Conservation (phyloP, 2,113 vertebrate species). For the Trogon melanurus region DNA sequence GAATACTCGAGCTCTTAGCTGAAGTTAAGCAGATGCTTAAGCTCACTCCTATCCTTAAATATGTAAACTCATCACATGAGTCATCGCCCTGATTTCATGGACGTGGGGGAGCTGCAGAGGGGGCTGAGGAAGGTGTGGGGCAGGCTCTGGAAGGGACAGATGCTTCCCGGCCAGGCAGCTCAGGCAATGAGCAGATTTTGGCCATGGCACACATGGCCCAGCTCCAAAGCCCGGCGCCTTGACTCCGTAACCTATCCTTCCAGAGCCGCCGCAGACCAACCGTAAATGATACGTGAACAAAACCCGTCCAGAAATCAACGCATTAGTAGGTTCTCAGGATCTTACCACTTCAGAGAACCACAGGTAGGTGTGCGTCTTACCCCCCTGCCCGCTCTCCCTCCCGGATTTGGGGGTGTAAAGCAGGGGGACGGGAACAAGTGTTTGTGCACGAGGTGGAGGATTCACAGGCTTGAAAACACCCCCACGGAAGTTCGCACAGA, state of each 20-base stretch:
- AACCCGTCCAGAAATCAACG: neutral
- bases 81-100: fast-evolving
- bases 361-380: fast-evolving
- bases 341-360: fast-evolving
- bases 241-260: neutral
- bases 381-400: neutral
- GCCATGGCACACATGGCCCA: fast-evolving
- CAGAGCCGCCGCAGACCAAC: fast-evolving
- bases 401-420: neutral
- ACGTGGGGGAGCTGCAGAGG: fast-evolving
- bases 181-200: neutral
- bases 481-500: fast-evolving
- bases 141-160: neutral
- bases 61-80: fast-evolving
- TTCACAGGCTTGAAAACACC: neutral
- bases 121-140: neutral
- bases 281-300: fast-evolving
- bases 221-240: neutral
- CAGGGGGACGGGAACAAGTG: fast-evolving
- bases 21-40: neutral
- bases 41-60: neutral
- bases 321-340: fast-evolving
- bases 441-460: neutral
- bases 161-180: neutral
- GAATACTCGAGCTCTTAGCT: neutral